Evolutionary conservation across 2,888 invertebrate species (phyloP), one percentile per base, ranked within the genome.

Genomic region (Labia minor): DNA sequence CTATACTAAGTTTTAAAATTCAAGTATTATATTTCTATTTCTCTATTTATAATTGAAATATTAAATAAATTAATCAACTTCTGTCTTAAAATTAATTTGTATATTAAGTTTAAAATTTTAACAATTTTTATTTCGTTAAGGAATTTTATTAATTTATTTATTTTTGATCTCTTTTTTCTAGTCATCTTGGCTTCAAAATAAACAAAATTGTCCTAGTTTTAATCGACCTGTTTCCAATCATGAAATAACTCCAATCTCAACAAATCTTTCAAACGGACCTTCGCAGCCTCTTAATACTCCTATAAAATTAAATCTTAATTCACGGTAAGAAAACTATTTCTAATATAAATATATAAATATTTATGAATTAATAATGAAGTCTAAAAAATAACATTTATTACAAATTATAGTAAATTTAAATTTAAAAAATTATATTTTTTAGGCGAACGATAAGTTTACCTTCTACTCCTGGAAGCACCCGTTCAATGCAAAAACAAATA

Each of bases 401-500:
- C 4, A 26, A 26, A 26, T 26, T 26, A 26, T 6, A 26, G 8
- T 6, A 26, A 26, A 6, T 49, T 14, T 49, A 11, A n/a, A 49
- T n/a, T 49, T 49, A 49, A 10, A 49, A 49, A 49, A 10, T 49
- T 49, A n/a, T 49, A n/a, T n/a, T n/a, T n/a, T 49, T 14, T 14
- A 49, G 49, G 14, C 49, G 49, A 10, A n/a, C 49, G 4, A n/a
- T 16, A 2, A 49, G 4, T 14, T 16, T 3, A 49, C 16, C 2
- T 49, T 49, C 16, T 8, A 49, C 49, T 14, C 49, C 49, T n/a
- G 49, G 49, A 11, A 3, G 16, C 10, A 63, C 67, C 33, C 80
- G 83, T 61, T 83, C 81, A 1, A 77, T 83, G 1, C 83, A 82
- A 75, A 85, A 84, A 77, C 79, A 78, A 72, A 78, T 78, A 62